Evolutionary conservation across 2,888 invertebrate species (phyloP).

Genomic region (Criorhina ranunculi): DNA sequence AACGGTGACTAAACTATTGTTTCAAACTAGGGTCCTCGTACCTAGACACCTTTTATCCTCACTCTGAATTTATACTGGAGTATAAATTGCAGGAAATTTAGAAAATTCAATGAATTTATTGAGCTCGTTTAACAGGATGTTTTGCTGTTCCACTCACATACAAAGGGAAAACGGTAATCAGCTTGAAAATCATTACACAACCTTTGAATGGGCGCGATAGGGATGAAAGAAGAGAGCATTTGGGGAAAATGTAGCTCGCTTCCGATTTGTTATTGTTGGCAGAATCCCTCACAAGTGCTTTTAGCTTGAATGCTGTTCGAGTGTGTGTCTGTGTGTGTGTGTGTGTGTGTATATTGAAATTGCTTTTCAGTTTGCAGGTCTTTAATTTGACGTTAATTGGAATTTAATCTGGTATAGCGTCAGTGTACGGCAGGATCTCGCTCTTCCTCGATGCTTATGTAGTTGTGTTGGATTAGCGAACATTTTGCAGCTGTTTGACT

Average conservation of each 20-base stretch:
- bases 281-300: constrained; percentile 22
- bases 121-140: constrained; percentile 23
- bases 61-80: background rate
- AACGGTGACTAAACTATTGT: constrained; percentile 27
- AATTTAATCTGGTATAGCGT: constrained; percentile 47
- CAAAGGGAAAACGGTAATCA: constrained; percentile 34
- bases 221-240: background rate
- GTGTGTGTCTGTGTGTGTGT: too few relatives aligned
- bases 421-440: constrained; percentile 6
- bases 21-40: background rate
- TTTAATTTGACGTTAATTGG: constrained; percentile 68
- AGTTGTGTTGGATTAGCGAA: background rate
- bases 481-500: constrained; percentile 37
- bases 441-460: constrained; percentile 4
- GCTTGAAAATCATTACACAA: constrained; percentile 40
- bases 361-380: constrained; percentile 32
- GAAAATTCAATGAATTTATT: constrained; percentile 58
- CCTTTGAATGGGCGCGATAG: background rate
- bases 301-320: constrained; percentile 30
- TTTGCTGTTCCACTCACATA: background rate
- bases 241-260: constrained; percentile 9
- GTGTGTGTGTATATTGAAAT: background rate
- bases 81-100: constrained; percentile 25
- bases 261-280: constrained; percentile 21
- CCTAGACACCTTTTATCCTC: background rate